Evolutionary conservation across 2,113 vertebrate genomes (phyloP).

Genomic region (Sporophila hypoxantha): DNA sequence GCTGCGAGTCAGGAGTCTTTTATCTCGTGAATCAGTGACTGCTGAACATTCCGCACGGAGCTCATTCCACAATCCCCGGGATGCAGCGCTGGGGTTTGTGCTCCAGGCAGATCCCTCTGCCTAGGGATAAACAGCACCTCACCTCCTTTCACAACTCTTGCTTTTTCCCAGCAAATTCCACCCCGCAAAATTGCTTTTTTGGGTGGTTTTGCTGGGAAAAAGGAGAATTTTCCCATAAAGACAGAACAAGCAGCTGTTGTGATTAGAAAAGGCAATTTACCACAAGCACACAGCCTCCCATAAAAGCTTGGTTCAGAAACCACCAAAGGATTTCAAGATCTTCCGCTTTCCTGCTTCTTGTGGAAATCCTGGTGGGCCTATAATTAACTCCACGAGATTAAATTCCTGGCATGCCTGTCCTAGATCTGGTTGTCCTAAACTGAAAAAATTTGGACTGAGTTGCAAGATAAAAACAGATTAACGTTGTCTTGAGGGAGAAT

Average conservation of each 20-base stretch:
- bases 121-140: neutral
- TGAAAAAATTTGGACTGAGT: neutral
- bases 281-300: neutral
- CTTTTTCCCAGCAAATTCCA: neutral
- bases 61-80: neutral
- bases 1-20: neutral
- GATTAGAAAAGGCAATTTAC: constrained; percentile 29
- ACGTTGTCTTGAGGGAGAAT: neutral
- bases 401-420: neutral
- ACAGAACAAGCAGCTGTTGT: constrained; percentile 13
- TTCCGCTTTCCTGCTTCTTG: neutral
- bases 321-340: neutral
- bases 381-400: neutral
- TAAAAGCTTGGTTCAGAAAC: neutral
- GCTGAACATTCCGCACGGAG: neutral
- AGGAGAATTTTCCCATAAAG: neutral
- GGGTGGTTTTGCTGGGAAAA: too few species aligned
- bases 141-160: neutral
- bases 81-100: neutral
- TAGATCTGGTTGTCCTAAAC: neutral
- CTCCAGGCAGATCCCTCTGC: neutral
- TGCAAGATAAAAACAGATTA: neutral
- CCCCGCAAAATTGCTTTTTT: neutral
- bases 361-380: neutral
- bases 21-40: neutral